Evolutionary conservation across 2,797 vertebrate species (phyloP).

Genomic region (Chelon auratus): DNA sequence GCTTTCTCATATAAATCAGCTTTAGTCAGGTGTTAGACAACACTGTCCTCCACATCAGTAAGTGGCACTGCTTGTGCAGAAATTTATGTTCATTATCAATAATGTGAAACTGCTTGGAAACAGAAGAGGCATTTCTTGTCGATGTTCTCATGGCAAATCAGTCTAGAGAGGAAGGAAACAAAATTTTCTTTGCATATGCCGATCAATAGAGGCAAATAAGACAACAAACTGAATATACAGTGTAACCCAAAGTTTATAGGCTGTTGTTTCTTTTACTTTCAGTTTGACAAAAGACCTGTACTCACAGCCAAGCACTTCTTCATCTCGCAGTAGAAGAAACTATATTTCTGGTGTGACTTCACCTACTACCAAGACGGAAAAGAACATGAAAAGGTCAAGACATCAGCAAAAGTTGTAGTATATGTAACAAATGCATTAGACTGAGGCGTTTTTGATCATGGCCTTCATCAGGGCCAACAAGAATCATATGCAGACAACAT

Average conservation of each 20-base stretch:
- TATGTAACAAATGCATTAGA: too few species aligned
- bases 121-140: neutral
- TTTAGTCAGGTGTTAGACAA: conserved; percentile 9
- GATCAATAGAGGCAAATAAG: conserved; percentile 14
- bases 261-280: too few species aligned
- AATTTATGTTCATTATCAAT: conserved; percentile 12
- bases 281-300: neutral
- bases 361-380: too few species aligned
- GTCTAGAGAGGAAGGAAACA: neutral
- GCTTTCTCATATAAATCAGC: conserved; percentile 33
- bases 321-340: neutral
- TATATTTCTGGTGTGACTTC: too few species aligned
- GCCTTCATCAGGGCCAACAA: too few species aligned
- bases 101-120: conserved; percentile 1
- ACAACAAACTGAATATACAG: too few species aligned
- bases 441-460: too few species aligned
- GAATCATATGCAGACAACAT: too few species aligned
- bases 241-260: too few species aligned
- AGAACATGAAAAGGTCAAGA: too few species aligned
- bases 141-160: conserved; percentile 9
- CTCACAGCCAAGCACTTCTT: neutral
- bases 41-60: neutral
- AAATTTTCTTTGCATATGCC: neutral
- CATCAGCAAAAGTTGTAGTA: too few species aligned
- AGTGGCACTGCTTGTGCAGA: neutral